Conservation (phyloP, 1,140 invertebrate genomes). For the Leucophenga varia region DNA sequence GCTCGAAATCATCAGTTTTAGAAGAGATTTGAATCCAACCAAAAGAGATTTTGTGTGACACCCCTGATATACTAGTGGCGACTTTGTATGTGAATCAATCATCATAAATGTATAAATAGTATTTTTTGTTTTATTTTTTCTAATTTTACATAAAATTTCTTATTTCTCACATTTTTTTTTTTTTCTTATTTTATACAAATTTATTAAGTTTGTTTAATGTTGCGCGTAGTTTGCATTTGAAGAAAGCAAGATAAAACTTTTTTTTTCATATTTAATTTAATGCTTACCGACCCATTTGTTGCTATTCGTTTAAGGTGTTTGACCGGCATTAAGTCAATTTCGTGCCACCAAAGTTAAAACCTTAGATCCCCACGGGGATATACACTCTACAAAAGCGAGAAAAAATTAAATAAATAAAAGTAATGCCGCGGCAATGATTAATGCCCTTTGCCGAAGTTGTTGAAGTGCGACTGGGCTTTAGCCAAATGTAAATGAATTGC, state of each 20-base stretch:
- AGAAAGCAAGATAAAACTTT: constrained; percentile 29
- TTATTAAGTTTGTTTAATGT: no score
- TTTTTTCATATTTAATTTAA: constrained; percentile 53
- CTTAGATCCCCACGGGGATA: background rate
- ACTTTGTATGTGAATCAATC: no score
- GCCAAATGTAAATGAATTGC: background rate
- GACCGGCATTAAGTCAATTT: constrained; percentile 54
- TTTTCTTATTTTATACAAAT: no score
- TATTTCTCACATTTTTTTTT: no score
- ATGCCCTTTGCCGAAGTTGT: constrained; percentile 40
- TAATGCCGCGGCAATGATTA: constrained; percentile 39
- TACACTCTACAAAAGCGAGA: no score
- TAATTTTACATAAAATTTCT: no score
- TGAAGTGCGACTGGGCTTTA: constrained; percentile 29
- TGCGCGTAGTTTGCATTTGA: constrained; percentile 12
- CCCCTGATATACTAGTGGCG: no score
- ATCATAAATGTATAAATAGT: no score
- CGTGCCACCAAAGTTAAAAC: constrained; percentile 47
- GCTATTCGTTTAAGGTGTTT: constrained; percentile 32
- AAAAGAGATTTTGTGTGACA: no score
- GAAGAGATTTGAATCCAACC: no score
- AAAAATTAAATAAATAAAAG: constrained; percentile 3
- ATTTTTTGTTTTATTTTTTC: no score
- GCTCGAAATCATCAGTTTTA: no score
- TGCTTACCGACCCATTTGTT: background rate